Evolutionary conservation across 2,113 vertebrate species (phyloP).

Genomic region (Hippocampus zosterae): DNA sequence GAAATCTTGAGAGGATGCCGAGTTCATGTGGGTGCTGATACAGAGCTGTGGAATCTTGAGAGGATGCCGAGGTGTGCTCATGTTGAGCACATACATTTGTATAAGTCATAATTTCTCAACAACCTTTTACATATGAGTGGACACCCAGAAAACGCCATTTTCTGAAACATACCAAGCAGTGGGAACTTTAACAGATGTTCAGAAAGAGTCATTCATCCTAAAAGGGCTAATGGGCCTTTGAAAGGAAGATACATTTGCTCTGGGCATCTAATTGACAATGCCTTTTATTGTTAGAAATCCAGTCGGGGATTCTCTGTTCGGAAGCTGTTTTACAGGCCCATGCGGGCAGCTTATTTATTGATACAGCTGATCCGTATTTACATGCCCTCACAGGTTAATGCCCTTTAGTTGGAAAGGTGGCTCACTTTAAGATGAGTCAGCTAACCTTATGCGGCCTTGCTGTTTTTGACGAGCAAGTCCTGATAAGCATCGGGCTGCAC

Average conservation of each 20-base stretch:
- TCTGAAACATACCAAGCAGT: constrained; percentile 28
- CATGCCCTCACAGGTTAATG: constrained; percentile 49
- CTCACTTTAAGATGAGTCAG: constrained; percentile 50
- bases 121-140: constrained; percentile 11
- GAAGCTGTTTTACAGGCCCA: constrained; percentile 12
- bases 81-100: constrained; percentile 38
- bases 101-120: constrained; percentile 27
- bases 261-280: constrained; percentile 45
- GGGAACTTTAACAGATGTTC: constrained; percentile 38
- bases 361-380: constrained; percentile 47
- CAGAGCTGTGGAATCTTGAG: constrained; percentile 54
- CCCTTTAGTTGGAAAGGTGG: constrained; percentile 53
- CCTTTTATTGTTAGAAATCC: constrained; percentile 40
- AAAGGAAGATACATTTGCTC: constrained; percentile 35
- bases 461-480: constrained; percentile 54
- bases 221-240: constrained; percentile 44
- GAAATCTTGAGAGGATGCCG: constrained; percentile 53
- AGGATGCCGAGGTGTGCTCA: constrained; percentile 48
- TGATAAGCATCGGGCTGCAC: constrained; percentile 44
- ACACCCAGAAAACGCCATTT: constrained; percentile 12
- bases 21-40: constrained; percentile 47
- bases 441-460: constrained; percentile 56
- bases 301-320: constrained; percentile 19
- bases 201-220: constrained; percentile 37
- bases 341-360: constrained; percentile 39